Conservation (phyloP, 2,797 vertebrate genomes). For the Pitangus sulphuratus region DNA sequence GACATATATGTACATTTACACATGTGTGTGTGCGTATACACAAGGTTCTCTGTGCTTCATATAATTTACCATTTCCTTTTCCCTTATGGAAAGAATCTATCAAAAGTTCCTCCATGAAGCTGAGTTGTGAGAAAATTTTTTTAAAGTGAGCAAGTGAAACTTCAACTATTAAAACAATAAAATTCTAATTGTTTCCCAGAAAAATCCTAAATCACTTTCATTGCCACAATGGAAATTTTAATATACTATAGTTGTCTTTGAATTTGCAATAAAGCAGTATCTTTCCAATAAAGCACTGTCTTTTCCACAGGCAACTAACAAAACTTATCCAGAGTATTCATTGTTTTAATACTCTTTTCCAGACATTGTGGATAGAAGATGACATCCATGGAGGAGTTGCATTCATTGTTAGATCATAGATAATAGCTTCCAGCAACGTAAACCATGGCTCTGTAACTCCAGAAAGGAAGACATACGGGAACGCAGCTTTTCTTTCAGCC, state of each 20-base stretch:
- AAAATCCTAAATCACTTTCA: neutral
- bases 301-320: neutral
- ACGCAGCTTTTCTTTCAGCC: neutral
- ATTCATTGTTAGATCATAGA: neutral
- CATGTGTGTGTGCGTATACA: rapidly evolving
- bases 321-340: neutral
- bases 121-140: neutral
- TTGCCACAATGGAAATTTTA: neutral
- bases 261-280: neutral
- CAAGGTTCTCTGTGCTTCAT: neutral
- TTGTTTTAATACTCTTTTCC: neutral
- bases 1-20: neutral
- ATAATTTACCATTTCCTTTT: neutral
- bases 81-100: neutral
- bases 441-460: neutral
- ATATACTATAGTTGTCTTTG: neutral
- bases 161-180: neutral
- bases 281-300: neutral
- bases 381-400: neutral
- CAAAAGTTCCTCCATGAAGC: neutral
- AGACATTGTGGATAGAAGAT: neutral
- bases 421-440: neutral
- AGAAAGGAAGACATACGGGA: neutral
- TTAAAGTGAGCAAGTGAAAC: neutral
- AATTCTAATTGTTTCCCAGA: neutral